Base-by-base conservation (phyloP, 2,888 invertebrate species). In the Lepidocyrtinus sp. region DNA sequence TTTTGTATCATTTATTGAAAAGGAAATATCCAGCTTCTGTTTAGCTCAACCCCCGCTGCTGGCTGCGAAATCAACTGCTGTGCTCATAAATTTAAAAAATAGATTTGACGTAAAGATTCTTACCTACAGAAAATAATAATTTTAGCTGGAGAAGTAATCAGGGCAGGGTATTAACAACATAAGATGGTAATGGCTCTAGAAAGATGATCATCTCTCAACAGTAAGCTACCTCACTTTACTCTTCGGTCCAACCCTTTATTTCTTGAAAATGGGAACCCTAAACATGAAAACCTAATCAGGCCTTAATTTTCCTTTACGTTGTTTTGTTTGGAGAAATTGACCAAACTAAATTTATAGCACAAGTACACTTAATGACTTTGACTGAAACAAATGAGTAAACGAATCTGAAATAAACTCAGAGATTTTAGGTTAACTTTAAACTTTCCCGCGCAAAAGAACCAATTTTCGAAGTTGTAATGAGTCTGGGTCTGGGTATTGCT, bases 51-150 rank as follows among this genome's bases (percentile, higher is more conserved):
- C 55, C 55, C 55, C 17, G 55, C 55, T 55, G 55, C 9, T 55
- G 36, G 36, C 55, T 5, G 9, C n/a, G 55, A 12, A 27, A n/a
- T 67, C 25, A 59, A 15, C 70, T 64, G 62, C 76, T 76, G 76
- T 5, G 76, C 50, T 65, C 64, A 65, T 70, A 76, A 76, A 76
- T 76, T 76, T 70, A 69, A 27, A 36, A 26, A 63, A 63, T 24
- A 19, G 12, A 9, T 9, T 36, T 12, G 5, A 36, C 17, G 9
- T 17, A 2, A 3, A n/a, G 55, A 55, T 7, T 15, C 7, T 55
- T n/a, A n/a, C n/a, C n/a, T 2, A 55, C 5, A n/a, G n/a, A 55
- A 55, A 55, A 55, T 12, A 3, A 5, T 5, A 55, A n/a, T 55
- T 55, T 55, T 55, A 12, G n/a, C 55, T 7, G 2, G 55, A 12